Base-by-base conservation (phyloP, 2,113 vertebrate genomes). In the Chamaea fasciata region DNA sequence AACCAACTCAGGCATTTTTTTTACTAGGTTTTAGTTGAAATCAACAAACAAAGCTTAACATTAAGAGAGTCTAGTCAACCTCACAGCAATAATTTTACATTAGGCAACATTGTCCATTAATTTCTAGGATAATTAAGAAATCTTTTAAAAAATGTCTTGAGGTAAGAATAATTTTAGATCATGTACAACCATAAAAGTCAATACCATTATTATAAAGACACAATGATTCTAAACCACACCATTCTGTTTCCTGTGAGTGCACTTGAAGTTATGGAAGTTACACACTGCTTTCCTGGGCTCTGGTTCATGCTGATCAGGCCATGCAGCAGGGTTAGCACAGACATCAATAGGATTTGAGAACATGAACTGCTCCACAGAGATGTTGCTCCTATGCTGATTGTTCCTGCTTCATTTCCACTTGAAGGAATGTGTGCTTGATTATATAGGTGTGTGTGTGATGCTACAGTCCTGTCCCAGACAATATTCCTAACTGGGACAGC, bases 281-380 rank as follows among this genome's bases (percentile, higher is more conserved):
- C 15, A 47, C 63, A 30, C 37, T 81, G 68, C 50, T 80, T 33
- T 56, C 44, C 49, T 6, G 84, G 87, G 74, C 67, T 55, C 77
- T 64, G 76, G 39, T 27, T 92, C 95, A 96, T 96, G 96, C 97
- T 96, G 16, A 87, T 73, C 26, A 88, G 88, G 87, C 93, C 95
- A 92, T 96, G 95, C 97, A 97, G 74, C 35, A 46, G 1, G 46
- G 79, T 93, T 94, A 97, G 96, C 89, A 87, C 50, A 64, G 8
- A 75, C 15, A 92, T 16, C 81, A 57, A 62, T 30, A 80, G 50
- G 17, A 70, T 42, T 42, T 0, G 0, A 78, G 44, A 62, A 63
- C 37, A 55, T 52, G 31, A 42, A 80, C 82, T 59, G 84, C 50
- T 70, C 73, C 70, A 39, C 27, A 24, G 42, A 71, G 1, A 70